Base-by-base conservation (phyloP, 1,140 invertebrate genomes). In the Drosophila tropicalis region DNA sequence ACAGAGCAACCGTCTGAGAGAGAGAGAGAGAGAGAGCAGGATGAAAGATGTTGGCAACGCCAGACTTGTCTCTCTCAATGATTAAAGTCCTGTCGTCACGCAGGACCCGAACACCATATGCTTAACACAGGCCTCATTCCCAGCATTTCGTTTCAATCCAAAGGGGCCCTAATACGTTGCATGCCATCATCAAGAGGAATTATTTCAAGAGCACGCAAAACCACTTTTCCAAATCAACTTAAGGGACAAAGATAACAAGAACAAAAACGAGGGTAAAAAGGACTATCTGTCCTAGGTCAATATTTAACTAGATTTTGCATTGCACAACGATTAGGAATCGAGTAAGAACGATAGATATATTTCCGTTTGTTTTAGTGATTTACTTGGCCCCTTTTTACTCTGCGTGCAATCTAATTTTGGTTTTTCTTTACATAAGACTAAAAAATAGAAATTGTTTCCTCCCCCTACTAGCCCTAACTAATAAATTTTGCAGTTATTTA, bases 31-130 rank as follows among this genome's bases (percentile, higher is more conserved):
- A 15, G 32, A 40, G 22, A 15, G 32, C 32, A n/a, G 55, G 19
- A 17, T 15, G 25, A 32, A 22, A 32, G 29, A 10, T 22, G 54
- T 12, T 62, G 60, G 17, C 15, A 15, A 56, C 19, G 69, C 54
- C 70, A 72, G 71, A 71, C 66, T 72, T 55, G 70, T 62, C 69
- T 22, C 25, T 72, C 32, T 39, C 54, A 68, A 87, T 82, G 79
- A 87, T 83, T 80, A 83, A 89, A 72, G 79, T 80, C 79, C 84
- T 89, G 84, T 77, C 79, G 83, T 65, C 83, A 87, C 76, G 76
- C 82, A 77, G 58, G 57, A 60, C 56, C 58, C 51, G 72, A 47
- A 2, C 44, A 51, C 71, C 80, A 75, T 74, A 70, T 76, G 76
- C 75, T 62, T 22, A 51, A 51, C 44, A 22, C 17, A 51, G 44